A percentile compares a stretch with the other conserved stretches of the same genome.
Conservation (phyloP, 2,888 invertebrate genomes). For the Catocala fraxini region DNA sequence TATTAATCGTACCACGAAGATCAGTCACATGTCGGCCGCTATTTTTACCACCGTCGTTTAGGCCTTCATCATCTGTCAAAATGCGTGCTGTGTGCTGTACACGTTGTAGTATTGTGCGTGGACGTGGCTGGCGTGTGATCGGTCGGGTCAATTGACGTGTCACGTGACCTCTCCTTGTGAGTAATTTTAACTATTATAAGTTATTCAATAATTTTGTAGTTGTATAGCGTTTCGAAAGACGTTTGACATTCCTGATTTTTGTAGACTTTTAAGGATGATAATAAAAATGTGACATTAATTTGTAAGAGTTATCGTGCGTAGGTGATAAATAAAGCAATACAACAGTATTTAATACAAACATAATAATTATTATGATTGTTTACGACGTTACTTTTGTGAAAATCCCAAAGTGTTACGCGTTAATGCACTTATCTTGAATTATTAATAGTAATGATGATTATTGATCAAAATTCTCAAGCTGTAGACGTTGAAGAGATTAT, state of each 20-base stretch:
- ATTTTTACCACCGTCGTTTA: background rate
- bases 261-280: slow-evolving; percentile 39
- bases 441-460: slow-evolving; percentile 55
- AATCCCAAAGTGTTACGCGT: slow-evolving; percentile 39
- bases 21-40: background rate
- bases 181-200: slow-evolving; percentile 10
- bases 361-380: slow-evolving; percentile 48
- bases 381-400: slow-evolving; percentile 40
- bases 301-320: slow-evolving; percentile 51
- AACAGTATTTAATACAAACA: slow-evolving; percentile 66
- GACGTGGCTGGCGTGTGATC: background rate
- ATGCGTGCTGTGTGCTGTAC: background rate
- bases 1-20: slow-evolving; percentile 6
- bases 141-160: background rate
- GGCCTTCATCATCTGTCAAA: no score
- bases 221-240: slow-evolving; percentile 27
- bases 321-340: slow-evolving; percentile 77
- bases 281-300: slow-evolving; percentile 36
- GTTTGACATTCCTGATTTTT: slow-evolving; percentile 43
- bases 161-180: slow-evolving; percentile 14
- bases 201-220: slow-evolving; percentile 42
- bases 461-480: slow-evolving; percentile 66
- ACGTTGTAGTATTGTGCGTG: background rate
- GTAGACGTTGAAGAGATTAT: slow-evolving; percentile 80
- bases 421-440: slow-evolving; percentile 61